phyloP scores from a whole-genome alignment of 2,888 invertebrate species.

The Hemistola chrysoprasaria region DNA sequence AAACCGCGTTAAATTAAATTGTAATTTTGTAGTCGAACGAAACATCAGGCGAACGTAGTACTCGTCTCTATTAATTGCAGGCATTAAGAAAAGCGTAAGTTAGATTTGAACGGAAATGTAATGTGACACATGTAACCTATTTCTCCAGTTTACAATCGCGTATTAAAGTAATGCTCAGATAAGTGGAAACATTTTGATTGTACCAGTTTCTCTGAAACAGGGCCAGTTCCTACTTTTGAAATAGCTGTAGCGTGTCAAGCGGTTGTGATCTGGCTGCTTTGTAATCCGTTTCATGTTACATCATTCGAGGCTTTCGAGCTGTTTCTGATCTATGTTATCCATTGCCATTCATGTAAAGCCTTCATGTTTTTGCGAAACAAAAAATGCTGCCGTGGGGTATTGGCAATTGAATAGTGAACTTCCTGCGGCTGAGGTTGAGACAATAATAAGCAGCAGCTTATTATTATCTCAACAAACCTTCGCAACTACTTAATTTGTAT shows the following conservation, averaged over 20 bases:
- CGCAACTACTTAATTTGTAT: too few species aligned
- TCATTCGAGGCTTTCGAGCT: conserved; percentile 24
- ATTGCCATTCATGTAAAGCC: conserved; percentile 5
- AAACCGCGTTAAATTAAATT: too few species aligned
- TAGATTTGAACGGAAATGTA: too few species aligned
- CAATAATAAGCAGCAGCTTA: too few species aligned
- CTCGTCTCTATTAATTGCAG: too few species aligned
- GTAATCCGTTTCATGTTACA: conserved; percentile 35
- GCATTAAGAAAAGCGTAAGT: too few species aligned
- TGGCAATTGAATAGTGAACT: too few species aligned
- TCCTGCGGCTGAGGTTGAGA: too few species aligned
- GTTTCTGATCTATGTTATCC: conserved; percentile 25
- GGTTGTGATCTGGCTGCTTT: conserved; percentile 39
- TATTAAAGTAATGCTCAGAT: conserved; percentile 22
- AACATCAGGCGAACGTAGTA: too few species aligned
- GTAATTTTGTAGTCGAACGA: too few species aligned
- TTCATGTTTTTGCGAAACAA: background rate
- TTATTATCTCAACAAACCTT: too few species aligned
- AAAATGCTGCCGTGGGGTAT: too few species aligned
- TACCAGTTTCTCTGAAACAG: conserved; percentile 9
- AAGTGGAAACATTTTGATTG: conserved; percentile 20
- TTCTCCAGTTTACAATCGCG: conserved; percentile 15
- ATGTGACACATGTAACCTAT: conserved; percentile 7
- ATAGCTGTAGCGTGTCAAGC: conserved; percentile 38
- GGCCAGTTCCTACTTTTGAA: conserved; percentile 27